These are phyloP conservation scores for Reticulitermes speratus DNA, from an alignment of 1,140 invertebrate species.

Conservation along the genomic window DNA sequence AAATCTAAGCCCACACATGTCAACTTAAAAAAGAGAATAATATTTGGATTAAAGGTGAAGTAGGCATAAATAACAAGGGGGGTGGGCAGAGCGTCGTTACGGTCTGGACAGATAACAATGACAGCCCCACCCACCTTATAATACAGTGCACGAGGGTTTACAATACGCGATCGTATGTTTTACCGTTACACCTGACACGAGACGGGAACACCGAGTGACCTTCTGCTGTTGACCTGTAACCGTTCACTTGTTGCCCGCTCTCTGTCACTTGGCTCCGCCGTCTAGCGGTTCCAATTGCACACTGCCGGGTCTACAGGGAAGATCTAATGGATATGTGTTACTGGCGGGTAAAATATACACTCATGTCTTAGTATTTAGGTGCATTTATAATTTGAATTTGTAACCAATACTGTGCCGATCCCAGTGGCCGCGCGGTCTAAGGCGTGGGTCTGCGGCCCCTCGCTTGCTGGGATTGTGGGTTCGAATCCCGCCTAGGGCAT, in stretches of 20 bases:
- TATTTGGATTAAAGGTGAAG: background rate
- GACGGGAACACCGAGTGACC: background rate
- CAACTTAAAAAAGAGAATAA: background rate
- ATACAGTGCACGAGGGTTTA: background rate
- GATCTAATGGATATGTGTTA: too few relatives aligned
- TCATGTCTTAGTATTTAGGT: too few relatives aligned
- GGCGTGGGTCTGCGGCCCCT: too few relatives aligned
- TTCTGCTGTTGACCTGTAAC: background rate
- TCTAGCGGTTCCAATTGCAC: background rate
- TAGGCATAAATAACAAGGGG: background rate
- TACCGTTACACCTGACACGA: slow-evolving; percentile 4
- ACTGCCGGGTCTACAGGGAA: too few relatives aligned
- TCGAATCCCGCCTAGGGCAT: too few relatives aligned
- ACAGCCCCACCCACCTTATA: background rate
- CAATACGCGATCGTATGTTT: background rate
- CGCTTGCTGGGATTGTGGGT: too few relatives aligned
- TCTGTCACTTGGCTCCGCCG: background rate
- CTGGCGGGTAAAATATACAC: too few relatives aligned
- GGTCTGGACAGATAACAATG: background rate
- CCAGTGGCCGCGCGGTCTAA: too few relatives aligned
- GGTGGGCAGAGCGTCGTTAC: background rate
- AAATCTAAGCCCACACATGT: background rate
- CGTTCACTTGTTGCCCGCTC: background rate
- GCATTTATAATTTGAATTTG: too few relatives aligned
- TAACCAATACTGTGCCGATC: too few relatives aligned